A percentile compares a stretch with the other conserved stretches of the same genome.
Conservation (phyloP, 2,113 vertebrate species). For the Aramus guarauna region DNA sequence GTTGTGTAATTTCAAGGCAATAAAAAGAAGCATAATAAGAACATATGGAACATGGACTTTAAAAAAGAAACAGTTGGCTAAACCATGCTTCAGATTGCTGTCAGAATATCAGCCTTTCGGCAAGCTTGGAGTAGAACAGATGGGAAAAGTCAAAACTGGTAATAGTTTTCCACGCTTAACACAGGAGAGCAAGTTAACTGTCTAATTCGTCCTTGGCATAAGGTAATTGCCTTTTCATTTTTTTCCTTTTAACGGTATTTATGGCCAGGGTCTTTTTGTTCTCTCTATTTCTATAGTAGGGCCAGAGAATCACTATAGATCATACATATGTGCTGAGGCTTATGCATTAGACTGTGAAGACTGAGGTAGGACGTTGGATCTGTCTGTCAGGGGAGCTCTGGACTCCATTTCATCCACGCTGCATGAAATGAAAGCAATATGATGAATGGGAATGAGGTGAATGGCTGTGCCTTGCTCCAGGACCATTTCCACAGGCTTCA, state of each 20-base stretch:
- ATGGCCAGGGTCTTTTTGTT: neutral
- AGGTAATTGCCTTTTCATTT: neutral
- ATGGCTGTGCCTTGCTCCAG: neutral
- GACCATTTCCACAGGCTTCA: neutral
- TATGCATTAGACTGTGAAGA: neutral
- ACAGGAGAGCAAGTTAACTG: neutral
- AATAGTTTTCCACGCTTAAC: conserved; percentile 14
- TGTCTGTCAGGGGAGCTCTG: neutral
- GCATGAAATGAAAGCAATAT: neutral
- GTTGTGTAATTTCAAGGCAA: neutral
- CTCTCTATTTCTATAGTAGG: neutral
- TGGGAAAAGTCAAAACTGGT: conserved; percentile 66
- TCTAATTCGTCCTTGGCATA: neutral
- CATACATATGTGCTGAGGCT: neutral
- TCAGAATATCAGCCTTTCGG: conserved; percentile 59
- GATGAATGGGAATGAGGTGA: neutral
- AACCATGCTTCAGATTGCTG: conserved; percentile 32
- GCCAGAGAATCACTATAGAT: neutral
- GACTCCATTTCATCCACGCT: neutral
- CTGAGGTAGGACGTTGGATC: neutral
- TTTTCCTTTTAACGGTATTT: neutral
- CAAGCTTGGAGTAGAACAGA: conserved; percentile 58
- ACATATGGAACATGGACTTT: conserved; percentile 50
- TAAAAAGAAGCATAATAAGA: conserved; percentile 43
- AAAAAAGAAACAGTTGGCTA: conserved; percentile 51